Evolutionary conservation across 2,888 invertebrate species (phyloP), one percentile per base, ranked within the genome.

Genomic region (Morinoia aosen): DNA sequence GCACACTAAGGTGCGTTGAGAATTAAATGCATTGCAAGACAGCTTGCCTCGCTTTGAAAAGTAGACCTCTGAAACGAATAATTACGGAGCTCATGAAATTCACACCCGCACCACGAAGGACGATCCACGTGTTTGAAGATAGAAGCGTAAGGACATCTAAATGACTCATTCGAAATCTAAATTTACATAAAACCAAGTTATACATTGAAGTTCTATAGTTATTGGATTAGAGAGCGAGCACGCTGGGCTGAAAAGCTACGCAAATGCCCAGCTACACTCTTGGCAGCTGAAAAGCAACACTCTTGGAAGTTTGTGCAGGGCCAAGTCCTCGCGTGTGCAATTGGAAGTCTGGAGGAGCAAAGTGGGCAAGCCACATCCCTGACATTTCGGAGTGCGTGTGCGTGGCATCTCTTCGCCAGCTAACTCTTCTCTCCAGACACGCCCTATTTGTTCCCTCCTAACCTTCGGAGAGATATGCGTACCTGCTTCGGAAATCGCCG

Each of bases 391-490:
- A 93, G 7, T 25, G 57, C 93, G 93, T 93, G 93, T 33, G 56
- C 93, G 57, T 33, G 93, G 93, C 93, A 93, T 93, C 93, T 90
- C 93, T 93, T 25, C 33, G 93, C 93, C 40, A 48, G 90, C 19
- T 48, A 40, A 57, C 33, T 93, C 93, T 93, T 93, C 93, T 93
- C 93, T 57, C 12, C 93, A 25, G 93, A 93, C 93, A 93, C 93
- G 93, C 93, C 93, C 93, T 57, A 57, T 93, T 93, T 57, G 93
- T 93, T 93, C 93, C 93, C 57, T 93, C 93, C 57, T 93, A 93
- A 93, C 93, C 93, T 93, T 93, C 93, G 57, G 93, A 39, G 56
- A 93, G 93, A 56, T 93, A 93, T 93, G 93, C 57, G 40, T 57
- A 57, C 12, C 93, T n/a, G 57, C 93, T 57, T 57, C 56, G 90